phyloP scores from a whole-genome alignment of 2,888 invertebrate species.

The Molorchus minor region DNA sequence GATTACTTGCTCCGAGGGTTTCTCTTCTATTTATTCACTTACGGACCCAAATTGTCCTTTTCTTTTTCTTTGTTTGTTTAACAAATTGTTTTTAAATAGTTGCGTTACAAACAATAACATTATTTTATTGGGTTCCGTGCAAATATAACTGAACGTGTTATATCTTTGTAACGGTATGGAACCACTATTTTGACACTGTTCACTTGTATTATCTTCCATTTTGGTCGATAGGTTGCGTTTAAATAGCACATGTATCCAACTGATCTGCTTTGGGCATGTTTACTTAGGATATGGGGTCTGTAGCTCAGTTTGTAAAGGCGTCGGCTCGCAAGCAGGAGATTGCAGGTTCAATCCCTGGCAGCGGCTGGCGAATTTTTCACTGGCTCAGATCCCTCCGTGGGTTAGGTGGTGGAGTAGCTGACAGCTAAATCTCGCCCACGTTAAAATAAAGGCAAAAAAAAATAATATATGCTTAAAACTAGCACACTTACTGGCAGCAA shows the following conservation, averaged over 20 bases:
- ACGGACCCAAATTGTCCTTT: constrained; percentile 10
- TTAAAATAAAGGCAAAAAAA: too few species aligned
- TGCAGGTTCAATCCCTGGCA: too few species aligned
- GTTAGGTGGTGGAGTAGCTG: too few species aligned
- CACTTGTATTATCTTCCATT: neutral
- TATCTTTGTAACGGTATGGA: constrained; percentile 1
- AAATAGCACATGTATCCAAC: too few species aligned
- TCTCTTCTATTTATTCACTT: constrained; percentile 15
- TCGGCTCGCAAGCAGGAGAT: too few species aligned
- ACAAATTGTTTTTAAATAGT: neutral
- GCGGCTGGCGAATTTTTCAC: too few species aligned
- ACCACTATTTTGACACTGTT: neutral
- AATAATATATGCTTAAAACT: neutral
- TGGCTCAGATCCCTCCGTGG: too few species aligned
- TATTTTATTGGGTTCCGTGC: neutral
- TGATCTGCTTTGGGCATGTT: too few species aligned
- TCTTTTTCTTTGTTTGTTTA: neutral
- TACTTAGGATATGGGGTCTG: too few species aligned
- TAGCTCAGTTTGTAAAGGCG: too few species aligned
- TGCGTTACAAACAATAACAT: neutral
- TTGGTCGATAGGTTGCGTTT: neutral
- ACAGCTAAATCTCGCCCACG: too few species aligned
- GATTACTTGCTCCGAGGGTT: constrained; percentile 19
- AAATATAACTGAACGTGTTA: neutral
- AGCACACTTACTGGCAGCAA: too few species aligned